Percentiles rank a stretch among this genome's conserved stretches.
phyloP scores from a whole-genome alignment of 2,888 invertebrate genomes.

The Hyposoter didymator region DNA sequence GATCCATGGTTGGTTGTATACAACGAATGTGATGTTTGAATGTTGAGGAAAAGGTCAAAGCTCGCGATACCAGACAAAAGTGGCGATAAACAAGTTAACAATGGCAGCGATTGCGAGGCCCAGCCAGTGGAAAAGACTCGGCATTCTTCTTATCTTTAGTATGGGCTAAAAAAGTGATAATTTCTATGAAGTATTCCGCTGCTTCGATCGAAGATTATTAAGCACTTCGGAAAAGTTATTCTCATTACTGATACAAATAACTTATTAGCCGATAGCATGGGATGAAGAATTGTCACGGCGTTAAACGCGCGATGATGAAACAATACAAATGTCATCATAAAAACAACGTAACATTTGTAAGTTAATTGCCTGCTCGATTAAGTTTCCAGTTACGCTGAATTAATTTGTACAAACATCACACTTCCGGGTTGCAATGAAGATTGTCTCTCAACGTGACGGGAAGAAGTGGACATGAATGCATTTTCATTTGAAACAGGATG shows the following conservation, averaged over 20 bases:
- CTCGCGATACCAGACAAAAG: neutral
- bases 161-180: neutral
- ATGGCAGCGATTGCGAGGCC: neutral
- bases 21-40: neutral
- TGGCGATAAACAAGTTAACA: neutral
- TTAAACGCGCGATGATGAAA: neutral
- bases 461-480: neutral
- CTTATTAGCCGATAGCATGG: neutral
- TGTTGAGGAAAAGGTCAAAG: neutral
- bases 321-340: neutral
- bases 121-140: neutral
- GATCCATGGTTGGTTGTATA: neutral
- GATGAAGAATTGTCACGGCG: neutral
- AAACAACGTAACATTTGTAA: neutral
- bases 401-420: conserved; percentile 11
- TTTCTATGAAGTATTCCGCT: neutral
- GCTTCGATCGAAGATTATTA: too few species aligned
- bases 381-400: conserved; percentile 22
- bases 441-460: neutral
- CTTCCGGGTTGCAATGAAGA: conserved; percentile 28
- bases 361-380: neutral
- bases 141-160: neutral
- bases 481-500: neutral
- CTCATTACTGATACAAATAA: neutral
- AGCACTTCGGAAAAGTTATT: neutral